Evolutionary conservation across 1,140 invertebrate genomes (phyloP), one percentile per base, ranked within the genome.

Genomic region (Aphis craccivora): DNA sequence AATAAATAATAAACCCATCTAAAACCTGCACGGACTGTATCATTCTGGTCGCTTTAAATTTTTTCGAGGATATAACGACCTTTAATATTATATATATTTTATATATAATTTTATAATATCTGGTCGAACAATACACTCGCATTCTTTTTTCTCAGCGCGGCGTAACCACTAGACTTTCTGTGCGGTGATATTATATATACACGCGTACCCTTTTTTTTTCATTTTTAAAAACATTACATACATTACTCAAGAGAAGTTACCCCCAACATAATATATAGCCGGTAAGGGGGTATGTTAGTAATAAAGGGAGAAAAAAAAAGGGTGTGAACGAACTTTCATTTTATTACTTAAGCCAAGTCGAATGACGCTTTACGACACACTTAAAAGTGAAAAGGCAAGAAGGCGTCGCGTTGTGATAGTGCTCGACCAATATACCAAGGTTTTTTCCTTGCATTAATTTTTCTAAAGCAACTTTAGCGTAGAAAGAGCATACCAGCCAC

Each of bases 341-440:
- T 89, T 89, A 89, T 89, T 89, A 89, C 88, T 40, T 89, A 40
- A 14, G 88, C 88, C 23, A 55, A 89, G 88, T 89, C 35, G 35
- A 89, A 89, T 37, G 88, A 89, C 88, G 37, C 55, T 89, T 89
- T 89, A 89, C 48, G 88, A 89, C 88, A 89, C 51, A 89, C 51
- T 89, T 55, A 40, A 55, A 48, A 55, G 35, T 23, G 51, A n/a
- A 23, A 25, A 40, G 9, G 35, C 35, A 6, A 53, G 51, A 40
- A 37, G 35, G 45, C 88, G 51, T 55, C 35, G 37, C 35, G 60
- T 76, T n/a, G n/a, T n/a, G 60, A 76, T 76, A 35, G 60, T 76
- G n/a, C 60, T 76, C 30, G 2, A 48, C 20, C 9, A 48, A 9
- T 11, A 40, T 89, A 88, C 20, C 4, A 35, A 86, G 48, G 9